A percentile compares a stretch with the other conserved stretches of the same genome.
These are phyloP conservation scores for Enteromius unitaeniatus DNA, from an alignment of 2,797 vertebrate genomes.

Conservation along the genomic window DNA sequence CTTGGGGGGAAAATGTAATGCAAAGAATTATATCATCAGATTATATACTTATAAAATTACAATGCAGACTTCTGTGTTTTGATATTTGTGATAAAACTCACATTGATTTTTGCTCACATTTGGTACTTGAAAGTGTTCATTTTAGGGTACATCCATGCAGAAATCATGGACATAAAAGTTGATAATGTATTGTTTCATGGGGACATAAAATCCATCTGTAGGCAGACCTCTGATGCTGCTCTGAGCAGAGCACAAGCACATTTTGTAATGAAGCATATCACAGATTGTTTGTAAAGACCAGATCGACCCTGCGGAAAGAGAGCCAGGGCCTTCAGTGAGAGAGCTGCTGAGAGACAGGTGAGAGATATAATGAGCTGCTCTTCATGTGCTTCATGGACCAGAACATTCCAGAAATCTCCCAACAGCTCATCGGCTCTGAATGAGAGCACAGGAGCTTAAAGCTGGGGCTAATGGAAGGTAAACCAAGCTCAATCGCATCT, in stretches of 20 bases:
- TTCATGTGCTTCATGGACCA: constrained; percentile 57
- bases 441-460: neutral
- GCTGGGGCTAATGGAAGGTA: neutral
- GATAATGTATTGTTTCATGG: neutral
- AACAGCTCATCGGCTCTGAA: constrained; percentile 9
- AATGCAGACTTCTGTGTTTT: neutral
- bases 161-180: neutral
- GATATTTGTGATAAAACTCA: neutral
- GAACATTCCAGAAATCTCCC: constrained; percentile 14
- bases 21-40: neutral
- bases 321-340: constrained; percentile 39
- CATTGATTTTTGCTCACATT: neutral
- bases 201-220: neutral
- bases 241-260: constrained; percentile 21
- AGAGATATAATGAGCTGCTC: constrained; percentile 62
- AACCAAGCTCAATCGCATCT: neutral
- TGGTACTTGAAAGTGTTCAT: neutral
- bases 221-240: neutral
- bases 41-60: neutral
- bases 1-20: no score
- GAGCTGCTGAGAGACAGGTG: constrained; percentile 66
- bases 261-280: constrained; percentile 65
- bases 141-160: neutral
- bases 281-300: constrained; percentile 69
- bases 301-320: constrained; percentile 62